These are phyloP conservation scores for Ceramica pisi DNA, from an alignment of 2,888 invertebrate genomes.

Conservation along the genomic window DNA sequence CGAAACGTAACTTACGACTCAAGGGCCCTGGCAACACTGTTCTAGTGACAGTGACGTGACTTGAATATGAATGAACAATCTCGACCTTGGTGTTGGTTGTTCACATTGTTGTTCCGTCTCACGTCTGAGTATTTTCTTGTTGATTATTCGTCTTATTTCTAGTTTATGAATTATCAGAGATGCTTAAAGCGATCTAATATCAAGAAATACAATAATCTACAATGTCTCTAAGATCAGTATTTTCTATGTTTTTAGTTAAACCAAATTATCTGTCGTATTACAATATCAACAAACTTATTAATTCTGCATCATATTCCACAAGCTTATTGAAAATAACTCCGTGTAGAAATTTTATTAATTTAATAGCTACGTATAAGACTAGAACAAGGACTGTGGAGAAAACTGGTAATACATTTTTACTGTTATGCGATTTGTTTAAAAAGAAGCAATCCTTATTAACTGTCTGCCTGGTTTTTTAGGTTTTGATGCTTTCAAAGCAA, in stretches of 20 bases:
- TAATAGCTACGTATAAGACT: slow-evolving; percentile 23
- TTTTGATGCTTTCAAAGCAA: slow-evolving; percentile 76
- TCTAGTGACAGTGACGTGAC: too few relatives aligned
- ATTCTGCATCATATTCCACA: background rate
- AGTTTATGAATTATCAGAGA: background rate
- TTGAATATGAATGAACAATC: too few relatives aligned
- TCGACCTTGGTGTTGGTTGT: too few relatives aligned
- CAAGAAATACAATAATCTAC: background rate
- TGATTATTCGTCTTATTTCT: too few relatives aligned
- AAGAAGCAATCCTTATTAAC: background rate
- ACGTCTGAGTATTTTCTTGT: too few relatives aligned
- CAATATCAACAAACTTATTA: slow-evolving; percentile 18
- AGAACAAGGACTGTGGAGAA: slow-evolving; percentile 31
- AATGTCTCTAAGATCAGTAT: slow-evolving; percentile 55
- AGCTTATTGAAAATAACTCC: slow-evolving; percentile 13
- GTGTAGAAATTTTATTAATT: slow-evolving; percentile 3
- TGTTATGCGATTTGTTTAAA: background rate
- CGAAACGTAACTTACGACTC: too few relatives aligned
- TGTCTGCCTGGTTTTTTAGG: slow-evolving; percentile 68
- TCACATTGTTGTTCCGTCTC: too few relatives aligned
- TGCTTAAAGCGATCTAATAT: background rate
- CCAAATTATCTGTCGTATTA: slow-evolving; percentile 8
- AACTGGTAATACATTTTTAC: slow-evolving; percentile 35
- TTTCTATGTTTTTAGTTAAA: slow-evolving; percentile 33
- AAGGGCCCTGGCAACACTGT: too few relatives aligned